Evolutionary conservation across 2,113 vertebrate species (phyloP).

Genomic region (Pachypanchax playfairii): DNA sequence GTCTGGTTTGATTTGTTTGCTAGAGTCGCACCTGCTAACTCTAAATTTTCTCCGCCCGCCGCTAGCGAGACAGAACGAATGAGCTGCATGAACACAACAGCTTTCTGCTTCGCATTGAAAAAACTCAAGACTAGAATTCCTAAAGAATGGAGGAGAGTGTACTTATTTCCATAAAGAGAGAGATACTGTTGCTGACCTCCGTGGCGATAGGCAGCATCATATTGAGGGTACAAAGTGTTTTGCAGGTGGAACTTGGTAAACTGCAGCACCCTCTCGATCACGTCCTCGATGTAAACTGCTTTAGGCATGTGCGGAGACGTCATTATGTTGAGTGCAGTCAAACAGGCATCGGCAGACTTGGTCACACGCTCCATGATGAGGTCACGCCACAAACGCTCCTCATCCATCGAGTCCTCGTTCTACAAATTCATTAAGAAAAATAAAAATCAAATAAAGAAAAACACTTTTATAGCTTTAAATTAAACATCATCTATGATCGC

Average conservation of each 20-base stretch:
- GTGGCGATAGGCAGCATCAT: slow-evolving; percentile 92
- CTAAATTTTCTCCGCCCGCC: slow-evolving; percentile 3
- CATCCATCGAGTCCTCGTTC: slow-evolving; percentile 95
- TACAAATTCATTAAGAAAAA: slow-evolving; percentile 42
- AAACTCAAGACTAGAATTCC: not conserved
- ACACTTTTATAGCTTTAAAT: not conserved
- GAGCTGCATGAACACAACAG: not conserved
- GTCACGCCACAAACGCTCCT: slow-evolving; percentile 95
- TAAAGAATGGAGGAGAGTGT: too few species aligned
- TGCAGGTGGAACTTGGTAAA: slow-evolving; percentile 98
- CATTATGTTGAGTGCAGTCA: slow-evolving; percentile 97
- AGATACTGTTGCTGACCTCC: slow-evolving; percentile 82
- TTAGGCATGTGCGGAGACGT: slow-evolving; percentile 96
- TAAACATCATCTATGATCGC: not conserved
- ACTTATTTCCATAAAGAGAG: too few species aligned
- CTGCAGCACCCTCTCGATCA: slow-evolving; percentile 95
- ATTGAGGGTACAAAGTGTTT: slow-evolving; percentile 96
- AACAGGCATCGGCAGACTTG: slow-evolving; percentile 95
- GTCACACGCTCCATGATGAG: slow-evolving; percentile 98
- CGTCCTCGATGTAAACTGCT: slow-evolving; percentile 96
- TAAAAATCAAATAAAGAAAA: not conserved
- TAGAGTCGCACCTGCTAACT: too few species aligned
- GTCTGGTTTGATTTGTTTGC: too few species aligned
- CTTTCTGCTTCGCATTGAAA: too few species aligned
- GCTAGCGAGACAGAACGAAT: too few species aligned